Conservation (phyloP, 1,140 invertebrate species). For the Stenopsyche tienmushanensis region DNA sequence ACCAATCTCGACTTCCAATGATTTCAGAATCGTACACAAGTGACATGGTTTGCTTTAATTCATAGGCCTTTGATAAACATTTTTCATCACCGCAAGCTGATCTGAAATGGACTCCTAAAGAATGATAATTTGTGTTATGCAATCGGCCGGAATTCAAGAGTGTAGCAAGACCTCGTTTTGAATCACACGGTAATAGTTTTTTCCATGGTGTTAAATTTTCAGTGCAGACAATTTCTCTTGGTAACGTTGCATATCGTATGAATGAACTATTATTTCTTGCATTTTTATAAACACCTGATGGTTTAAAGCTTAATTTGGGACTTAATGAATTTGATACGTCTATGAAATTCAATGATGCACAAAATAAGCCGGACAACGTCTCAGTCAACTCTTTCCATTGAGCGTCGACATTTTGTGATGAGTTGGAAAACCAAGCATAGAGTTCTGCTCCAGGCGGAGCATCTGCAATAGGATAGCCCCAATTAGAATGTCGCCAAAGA, state of each 20-base stretch:
- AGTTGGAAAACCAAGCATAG: conserved; percentile 82
- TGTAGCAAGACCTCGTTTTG: conserved; percentile 79
- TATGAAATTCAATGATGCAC: conserved; percentile 95
- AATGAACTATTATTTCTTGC: conserved; percentile 58
- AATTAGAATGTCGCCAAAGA: conserved; percentile 87
- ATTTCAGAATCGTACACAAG: conserved; percentile 81
- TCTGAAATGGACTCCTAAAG: conserved; percentile 82
- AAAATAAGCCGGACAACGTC: conserved; percentile 89
- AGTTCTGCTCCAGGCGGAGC: conserved; percentile 91
- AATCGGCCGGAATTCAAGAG: conserved; percentile 89
- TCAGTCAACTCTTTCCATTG: conserved; percentile 88
- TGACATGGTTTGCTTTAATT: conserved; percentile 81
- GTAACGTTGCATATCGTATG: conserved; percentile 83
- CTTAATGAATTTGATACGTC: conserved; percentile 83
- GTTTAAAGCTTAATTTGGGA: conserved; percentile 81
- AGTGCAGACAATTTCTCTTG: conserved; percentile 95
- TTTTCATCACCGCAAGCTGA: conserved; percentile 67
- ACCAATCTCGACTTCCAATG: conserved; percentile 74
- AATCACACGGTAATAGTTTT: conserved; percentile 91
- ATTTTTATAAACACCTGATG: conserved; percentile 64
- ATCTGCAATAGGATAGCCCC: conserved; percentile 88
- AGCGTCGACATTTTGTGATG: conserved; percentile 64
- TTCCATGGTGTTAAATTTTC: conserved; percentile 99
- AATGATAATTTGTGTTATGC: conserved; percentile 93
- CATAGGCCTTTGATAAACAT: conserved; percentile 68